phyloP scores from a whole-genome alignment of 2,797 vertebrate species.

The Masticophis lateralis region DNA sequence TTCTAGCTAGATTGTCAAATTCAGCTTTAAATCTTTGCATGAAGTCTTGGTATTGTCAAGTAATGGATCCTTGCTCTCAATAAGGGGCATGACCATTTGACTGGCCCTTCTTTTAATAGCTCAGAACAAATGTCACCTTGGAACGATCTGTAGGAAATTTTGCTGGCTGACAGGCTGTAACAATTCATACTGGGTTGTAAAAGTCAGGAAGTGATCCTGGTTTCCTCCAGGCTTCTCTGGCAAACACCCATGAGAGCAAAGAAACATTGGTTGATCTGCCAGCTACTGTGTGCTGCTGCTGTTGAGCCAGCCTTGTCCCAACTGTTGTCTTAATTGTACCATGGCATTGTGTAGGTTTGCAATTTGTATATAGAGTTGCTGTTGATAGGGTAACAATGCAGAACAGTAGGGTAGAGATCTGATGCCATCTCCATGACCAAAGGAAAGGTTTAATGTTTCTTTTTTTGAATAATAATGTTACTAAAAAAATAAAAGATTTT shows the following conservation, averaged over 20 bases:
- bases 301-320: background rate
- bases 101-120: background rate
- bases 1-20: background rate
- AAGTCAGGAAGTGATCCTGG: background rate
- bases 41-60: background rate
- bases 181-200: background rate
- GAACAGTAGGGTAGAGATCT: background rate
- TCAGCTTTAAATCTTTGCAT: background rate
- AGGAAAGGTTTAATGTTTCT: background rate
- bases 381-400: background rate
- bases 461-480: background rate
- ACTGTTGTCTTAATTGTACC: background rate
- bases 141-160: background rate
- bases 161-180: background rate
- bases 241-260: background rate
- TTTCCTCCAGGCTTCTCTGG: background rate
- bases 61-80: background rate
- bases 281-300: background rate
- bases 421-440: background rate
- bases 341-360: background rate
- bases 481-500: background rate
- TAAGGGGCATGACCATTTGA: background rate
- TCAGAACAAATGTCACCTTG: background rate
- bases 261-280: background rate
- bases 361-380: background rate